Base-by-base conservation (phyloP, 2,888 invertebrate genomes). In the Invenusta paracnida region DNA sequence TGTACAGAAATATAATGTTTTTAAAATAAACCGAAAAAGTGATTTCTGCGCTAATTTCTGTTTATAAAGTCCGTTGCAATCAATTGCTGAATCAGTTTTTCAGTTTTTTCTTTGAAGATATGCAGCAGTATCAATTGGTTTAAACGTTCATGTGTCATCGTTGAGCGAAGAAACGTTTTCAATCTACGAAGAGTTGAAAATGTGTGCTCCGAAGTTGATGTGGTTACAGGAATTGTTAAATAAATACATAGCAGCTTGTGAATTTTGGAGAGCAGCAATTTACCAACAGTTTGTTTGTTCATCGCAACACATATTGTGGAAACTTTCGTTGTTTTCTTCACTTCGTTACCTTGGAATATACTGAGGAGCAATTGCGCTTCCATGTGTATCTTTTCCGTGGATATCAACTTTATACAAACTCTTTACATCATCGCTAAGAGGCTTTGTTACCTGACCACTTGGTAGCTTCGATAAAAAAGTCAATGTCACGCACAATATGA, bases 131-230 rank as follows among this genome's bases (percentile, higher is more conserved):
- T 5, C 27, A 23, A 73, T 5, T 73, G 73, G 27, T 73, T 73
- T 73, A 73, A 73, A 13, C 73, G 73, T 23, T 73, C 73, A 2
- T 73, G 73, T 5, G 73, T 73, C 73, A 73, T 2, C 23, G 73
- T 73, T 25, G 73, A 73, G 5, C 73, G 17, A 73, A 73, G 73
- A 23, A 13, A 73, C 23, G 73, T 73, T 23, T 73, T 73, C 27
- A 73, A 2, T 73, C 73, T 73, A 13, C 73, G 73, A 73, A 73
- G 73, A 73, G 73, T 73, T 73, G 25, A 73, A 73, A 73, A 73
- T 25, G 73, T 23, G 17, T 23, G 73, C 27, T 73, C 73, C 2
- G 73, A 13, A 73, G 73, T 23, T 23, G 73, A 73, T 73, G 73
- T 73, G 5, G 17, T 73, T 2, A 73, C 73, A 5, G 73, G 73